phyloP scores from a whole-genome alignment of 2,888 invertebrate genomes.

The Theretra japonica region DNA sequence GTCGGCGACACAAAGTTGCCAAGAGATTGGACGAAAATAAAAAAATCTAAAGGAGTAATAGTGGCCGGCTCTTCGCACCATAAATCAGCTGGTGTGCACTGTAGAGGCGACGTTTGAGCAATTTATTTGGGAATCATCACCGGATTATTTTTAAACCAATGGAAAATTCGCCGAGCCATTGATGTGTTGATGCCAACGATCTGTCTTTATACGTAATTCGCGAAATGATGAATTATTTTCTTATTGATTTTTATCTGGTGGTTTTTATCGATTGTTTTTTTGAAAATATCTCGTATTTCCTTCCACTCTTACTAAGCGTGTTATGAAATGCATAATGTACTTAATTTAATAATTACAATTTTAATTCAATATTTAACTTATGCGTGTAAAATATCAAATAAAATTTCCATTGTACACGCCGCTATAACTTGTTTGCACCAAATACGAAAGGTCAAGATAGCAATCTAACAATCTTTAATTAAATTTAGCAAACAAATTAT shows the following conservation, averaged over 20 bases:
- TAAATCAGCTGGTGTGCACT: constrained; percentile 72
- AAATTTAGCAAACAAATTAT: background rate
- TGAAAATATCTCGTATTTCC: background rate
- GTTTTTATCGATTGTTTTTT: background rate
- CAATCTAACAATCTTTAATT: too few species aligned
- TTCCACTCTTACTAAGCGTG: background rate
- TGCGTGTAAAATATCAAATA: background rate
- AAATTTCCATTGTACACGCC: constrained; percentile 6
- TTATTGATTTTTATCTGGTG: constrained; percentile 9
- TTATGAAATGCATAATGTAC: background rate
- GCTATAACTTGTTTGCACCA: constrained; percentile 10
- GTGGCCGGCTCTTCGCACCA: constrained; percentile 72
- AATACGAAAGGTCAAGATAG: constrained; percentile 7
- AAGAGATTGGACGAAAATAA: constrained; percentile 63
- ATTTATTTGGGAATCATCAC: constrained; percentile 69
- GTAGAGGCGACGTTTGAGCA: constrained; percentile 70
- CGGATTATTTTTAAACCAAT: constrained; percentile 41
- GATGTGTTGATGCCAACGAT: constrained; percentile 33
- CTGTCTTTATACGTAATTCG: constrained; percentile 24
- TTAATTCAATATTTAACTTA: background rate
- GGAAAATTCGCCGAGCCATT: constrained; percentile 36
- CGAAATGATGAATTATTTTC: constrained; percentile 18
- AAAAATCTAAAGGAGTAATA: constrained; percentile 69
- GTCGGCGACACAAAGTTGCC: constrained; percentile 68
- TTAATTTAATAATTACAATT: background rate